Base-by-base conservation (phyloP, 1,140 invertebrate genomes). In the Melanaphis sacchari region DNA sequence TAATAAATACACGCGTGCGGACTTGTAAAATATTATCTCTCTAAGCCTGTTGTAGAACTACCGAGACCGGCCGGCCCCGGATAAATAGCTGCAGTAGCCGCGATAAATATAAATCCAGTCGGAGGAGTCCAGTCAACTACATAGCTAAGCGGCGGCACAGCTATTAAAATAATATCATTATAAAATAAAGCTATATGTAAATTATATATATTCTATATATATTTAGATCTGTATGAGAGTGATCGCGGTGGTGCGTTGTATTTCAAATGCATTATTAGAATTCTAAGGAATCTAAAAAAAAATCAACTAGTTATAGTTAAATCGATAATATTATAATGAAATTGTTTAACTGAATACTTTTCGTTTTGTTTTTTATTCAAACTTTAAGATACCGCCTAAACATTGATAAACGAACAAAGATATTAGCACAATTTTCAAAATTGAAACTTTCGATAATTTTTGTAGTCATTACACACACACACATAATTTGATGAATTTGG, bases 141-240 rank as follows among this genome's bases (percentile, higher is more conserved):
- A 18, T n/a, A 15, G n/a, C 59, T 3, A 76, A 15, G 59, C 59
- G 59, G 59, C 15, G 59, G 59, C n/a, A 76, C 31, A n/a, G 31
- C 59, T 76, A 76, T 76, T 76, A n/a, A 76, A 76, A 76, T n/a
- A 76, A 76, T 76, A 76, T 76, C 59, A n/a, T 76, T 76, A 76
- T 76, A 76, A 18, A 31, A 76, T n/a, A 76, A n/a, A 76, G 4
- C 31, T 18, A 21, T 76, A 76, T 21, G 59, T 76, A 76, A 76
- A n/a, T n/a, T 66, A 66, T 66, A n/a, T 15, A 31, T 31, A 59
- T 54, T n/a, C n/a, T n/a, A 52, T 52, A 52, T 26, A 59, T 59
- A 59, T 15, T 31, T 31, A 76, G 4, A 5, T 76, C 0, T 36
- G 1, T n/a, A 3, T 5, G 31, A 18, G 59, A 76, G 15, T 11